Conservation (phyloP, 2,797 vertebrate species). For the Eulemur albifrons region DNA sequence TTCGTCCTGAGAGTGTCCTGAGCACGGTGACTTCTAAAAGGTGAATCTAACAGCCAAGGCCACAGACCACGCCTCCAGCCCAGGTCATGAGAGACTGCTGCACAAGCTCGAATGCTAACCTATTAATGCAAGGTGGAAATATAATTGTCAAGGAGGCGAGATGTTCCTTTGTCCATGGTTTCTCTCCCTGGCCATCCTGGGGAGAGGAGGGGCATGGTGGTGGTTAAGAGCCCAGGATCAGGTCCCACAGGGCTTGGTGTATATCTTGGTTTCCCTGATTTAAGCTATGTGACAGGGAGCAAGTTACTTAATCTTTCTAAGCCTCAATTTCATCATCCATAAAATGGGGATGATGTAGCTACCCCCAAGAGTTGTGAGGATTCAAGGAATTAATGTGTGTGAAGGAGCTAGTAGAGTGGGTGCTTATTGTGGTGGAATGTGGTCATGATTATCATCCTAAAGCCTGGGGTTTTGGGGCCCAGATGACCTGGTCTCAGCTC, state of each 20-base stretch:
- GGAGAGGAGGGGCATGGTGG: not conserved
- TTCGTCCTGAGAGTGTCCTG: not conserved
- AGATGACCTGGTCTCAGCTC: not conserved
- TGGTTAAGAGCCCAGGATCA: not conserved
- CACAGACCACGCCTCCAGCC: not conserved
- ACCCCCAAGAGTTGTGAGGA: not conserved
- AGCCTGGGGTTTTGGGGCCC: not conserved
- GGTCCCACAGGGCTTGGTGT: not conserved
- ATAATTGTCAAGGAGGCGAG: not conserved
- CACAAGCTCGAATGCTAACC: not conserved
- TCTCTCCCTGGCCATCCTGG: not conserved
- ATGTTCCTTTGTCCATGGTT: not conserved
- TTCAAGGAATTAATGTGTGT: not conserved
- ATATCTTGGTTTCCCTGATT: not conserved
- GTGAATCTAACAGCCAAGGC: not conserved
- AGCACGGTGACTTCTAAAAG: not conserved
- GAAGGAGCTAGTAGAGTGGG: not conserved
- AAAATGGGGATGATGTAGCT: not conserved
- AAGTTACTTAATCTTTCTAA: not conserved
- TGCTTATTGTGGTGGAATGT: not conserved
- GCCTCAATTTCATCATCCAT: not conserved
- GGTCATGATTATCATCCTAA: conserved; percentile 8
- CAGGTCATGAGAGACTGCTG: not conserved
- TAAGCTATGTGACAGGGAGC: not conserved
- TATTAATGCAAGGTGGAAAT: not conserved